Evolutionary conservation across 2,888 invertebrate genomes (phyloP).

Genomic region (Oeneis ivallda): DNA sequence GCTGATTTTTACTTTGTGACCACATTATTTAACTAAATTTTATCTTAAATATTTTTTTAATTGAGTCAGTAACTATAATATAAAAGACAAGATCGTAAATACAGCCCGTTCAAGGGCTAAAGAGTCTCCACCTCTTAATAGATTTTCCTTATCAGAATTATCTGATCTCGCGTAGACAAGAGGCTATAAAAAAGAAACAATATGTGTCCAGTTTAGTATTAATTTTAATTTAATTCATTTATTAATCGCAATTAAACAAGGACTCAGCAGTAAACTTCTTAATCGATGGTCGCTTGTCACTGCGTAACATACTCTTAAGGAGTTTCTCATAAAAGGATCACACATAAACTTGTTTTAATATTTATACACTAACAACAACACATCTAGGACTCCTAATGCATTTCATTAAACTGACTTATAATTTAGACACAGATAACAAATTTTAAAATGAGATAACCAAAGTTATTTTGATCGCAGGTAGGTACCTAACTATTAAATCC

Average conservation of each 20-base stretch:
- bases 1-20: too few relatives aligned
- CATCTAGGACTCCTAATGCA: neutral
- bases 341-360: slow-evolving; percentile 5
- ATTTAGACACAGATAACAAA: neutral
- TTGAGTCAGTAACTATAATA: too few relatives aligned
- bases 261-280: slow-evolving; percentile 27
- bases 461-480: too few relatives aligned
- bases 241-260: slow-evolving; percentile 30
- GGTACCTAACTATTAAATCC: too few relatives aligned
- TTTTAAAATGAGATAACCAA: neutral
- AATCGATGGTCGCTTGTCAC: slow-evolving; percentile 21
- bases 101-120: neutral
- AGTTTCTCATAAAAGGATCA: slow-evolving; percentile 14
- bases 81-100: neutral
- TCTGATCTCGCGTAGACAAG: slow-evolving; percentile 6
- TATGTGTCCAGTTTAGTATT: slow-evolving; percentile 13
- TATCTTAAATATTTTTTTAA: neutral
- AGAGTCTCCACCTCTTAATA: neutral
- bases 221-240: slow-evolving; percentile 35
- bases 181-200: slow-evolving; percentile 23
- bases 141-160: neutral
- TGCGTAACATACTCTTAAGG: slow-evolving; percentile 26
- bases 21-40: neutral
- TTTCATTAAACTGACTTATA: neutral
- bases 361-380: neutral